Percentiles rank a stretch among this genome's conserved stretches.
These are phyloP conservation scores for Cyclina sinensis DNA, from an alignment of 1,140 invertebrate genomes.

Conservation along the genomic window DNA sequence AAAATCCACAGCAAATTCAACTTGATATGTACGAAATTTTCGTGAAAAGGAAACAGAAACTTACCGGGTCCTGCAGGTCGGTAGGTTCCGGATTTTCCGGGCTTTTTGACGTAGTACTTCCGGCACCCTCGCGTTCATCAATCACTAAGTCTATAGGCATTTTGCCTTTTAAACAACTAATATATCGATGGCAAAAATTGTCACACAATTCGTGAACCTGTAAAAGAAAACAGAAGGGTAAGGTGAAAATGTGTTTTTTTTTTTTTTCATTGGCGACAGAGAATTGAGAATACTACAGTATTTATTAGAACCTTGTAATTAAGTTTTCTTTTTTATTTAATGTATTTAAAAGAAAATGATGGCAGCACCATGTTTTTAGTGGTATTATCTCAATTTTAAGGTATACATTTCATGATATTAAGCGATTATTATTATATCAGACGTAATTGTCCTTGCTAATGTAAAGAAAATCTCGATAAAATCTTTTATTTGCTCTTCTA, in stretches of 20 bases:
- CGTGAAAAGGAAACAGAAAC: conserved; percentile 45
- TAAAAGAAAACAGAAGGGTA: conserved; percentile 68
- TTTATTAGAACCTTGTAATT: too few species aligned
- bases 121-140: conserved; percentile 96
- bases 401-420: conserved; percentile 56
- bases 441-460: conserved; percentile 56
- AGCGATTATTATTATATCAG: conserved; percentile 47
- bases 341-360: background rate
- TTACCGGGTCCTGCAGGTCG: conserved; percentile 83
- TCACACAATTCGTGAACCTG: conserved; percentile 99
- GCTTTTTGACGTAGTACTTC: conserved; percentile 81
- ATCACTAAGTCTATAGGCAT: conserved; percentile 99
- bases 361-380: background rate
- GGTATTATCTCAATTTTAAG: background rate
- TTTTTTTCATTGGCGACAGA: too few species aligned
- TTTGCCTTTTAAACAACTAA: conserved; percentile 99
- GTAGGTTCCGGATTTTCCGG: conserved; percentile 81
- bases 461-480: conserved; percentile 64
- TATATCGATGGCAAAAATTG: conserved; percentile 99
- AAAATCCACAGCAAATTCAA: conserved; percentile 21
- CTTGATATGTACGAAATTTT: conserved; percentile 6
- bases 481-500: conserved; percentile 62
- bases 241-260: too few species aligned
- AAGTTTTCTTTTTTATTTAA: background rate
- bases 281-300: too few species aligned